A percentile compares a stretch with the other conserved stretches of the same genome.
Conservation (phyloP, 2,797 vertebrate species). For the Emys orbicularis region DNA sequence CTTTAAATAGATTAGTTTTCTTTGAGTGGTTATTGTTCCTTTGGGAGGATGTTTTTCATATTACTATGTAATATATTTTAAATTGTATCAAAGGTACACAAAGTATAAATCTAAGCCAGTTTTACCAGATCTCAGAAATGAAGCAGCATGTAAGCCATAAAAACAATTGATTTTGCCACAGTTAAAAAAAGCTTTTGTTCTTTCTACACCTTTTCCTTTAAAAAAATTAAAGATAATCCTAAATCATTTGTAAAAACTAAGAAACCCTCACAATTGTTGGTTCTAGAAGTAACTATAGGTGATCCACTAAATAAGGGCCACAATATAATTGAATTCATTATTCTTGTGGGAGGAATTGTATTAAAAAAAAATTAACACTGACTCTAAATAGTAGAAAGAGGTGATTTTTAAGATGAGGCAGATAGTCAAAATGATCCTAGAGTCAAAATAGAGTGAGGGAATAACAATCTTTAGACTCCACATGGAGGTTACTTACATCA, state of each 20-base stretch:
- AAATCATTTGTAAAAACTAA: neutral
- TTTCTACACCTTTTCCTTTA: neutral
- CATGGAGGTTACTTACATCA: neutral
- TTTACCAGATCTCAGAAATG: neutral
- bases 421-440: neutral
- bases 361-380: neutral
- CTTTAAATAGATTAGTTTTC: conserved; percentile 59
- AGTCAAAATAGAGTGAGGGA: neutral
- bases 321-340: neutral
- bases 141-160: neutral
- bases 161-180: neutral
- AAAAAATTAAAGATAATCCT: neutral
- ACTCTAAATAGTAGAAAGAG: neutral
- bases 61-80: conserved; percentile 24
- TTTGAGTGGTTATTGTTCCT: conserved; percentile 39
- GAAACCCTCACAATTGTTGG: neutral
- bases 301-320: neutral
- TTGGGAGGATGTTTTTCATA: neutral
- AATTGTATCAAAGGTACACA: neutral
- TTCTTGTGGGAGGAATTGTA: neutral
- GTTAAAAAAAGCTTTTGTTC: neutral
- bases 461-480: neutral
- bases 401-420: neutral
- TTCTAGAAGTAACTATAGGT: neutral
- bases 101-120: conserved; percentile 24